Percentiles rank a stretch among this genome's conserved stretches.
phyloP scores from a whole-genome alignment of 2,797 vertebrate species.

The Bradypodion pumilum region DNA sequence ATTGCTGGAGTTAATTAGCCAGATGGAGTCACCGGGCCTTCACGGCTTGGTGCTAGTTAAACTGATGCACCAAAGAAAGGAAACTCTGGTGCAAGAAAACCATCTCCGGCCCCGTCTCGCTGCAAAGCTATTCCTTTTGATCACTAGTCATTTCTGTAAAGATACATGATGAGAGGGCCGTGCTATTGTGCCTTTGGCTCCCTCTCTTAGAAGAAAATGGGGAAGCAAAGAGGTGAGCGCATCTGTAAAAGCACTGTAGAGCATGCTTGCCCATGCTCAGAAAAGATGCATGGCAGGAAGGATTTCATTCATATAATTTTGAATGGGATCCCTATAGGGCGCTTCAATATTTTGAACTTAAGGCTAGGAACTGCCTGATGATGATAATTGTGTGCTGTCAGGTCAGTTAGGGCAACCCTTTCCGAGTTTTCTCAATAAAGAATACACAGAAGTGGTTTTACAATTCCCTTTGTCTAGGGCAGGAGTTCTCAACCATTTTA shows the following conservation, averaged over 20 bases:
- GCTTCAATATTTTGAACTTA: background rate
- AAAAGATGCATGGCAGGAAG: background rate
- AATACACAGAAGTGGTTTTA: no score
- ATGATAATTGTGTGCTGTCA: no score
- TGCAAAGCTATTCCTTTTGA: background rate
- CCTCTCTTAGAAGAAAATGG: background rate
- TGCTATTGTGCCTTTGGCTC: fast-evolving
- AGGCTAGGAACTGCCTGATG: background rate
- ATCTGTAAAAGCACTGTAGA: constrained; percentile 7
- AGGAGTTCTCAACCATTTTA: no score
- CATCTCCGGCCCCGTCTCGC: background rate
- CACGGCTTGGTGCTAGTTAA: constrained; percentile 37
- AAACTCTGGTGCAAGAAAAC: constrained; percentile 4
- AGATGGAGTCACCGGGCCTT: constrained; percentile 40
- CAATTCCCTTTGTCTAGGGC: no score
- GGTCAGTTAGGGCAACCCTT: no score
- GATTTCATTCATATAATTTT: background rate
- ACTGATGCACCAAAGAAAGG: background rate
- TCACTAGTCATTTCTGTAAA: background rate
- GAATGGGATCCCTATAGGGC: background rate
- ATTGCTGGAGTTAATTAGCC: constrained; percentile 57
- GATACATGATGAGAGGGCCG: constrained; percentile 1
- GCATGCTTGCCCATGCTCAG: background rate
- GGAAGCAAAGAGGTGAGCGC: background rate
- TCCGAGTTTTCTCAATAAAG: no score